A percentile compares a stretch with the other conserved stretches of the same genome.
phyloP scores from a whole-genome alignment of 2,113 vertebrate species.

The Marmota monax region DNA sequence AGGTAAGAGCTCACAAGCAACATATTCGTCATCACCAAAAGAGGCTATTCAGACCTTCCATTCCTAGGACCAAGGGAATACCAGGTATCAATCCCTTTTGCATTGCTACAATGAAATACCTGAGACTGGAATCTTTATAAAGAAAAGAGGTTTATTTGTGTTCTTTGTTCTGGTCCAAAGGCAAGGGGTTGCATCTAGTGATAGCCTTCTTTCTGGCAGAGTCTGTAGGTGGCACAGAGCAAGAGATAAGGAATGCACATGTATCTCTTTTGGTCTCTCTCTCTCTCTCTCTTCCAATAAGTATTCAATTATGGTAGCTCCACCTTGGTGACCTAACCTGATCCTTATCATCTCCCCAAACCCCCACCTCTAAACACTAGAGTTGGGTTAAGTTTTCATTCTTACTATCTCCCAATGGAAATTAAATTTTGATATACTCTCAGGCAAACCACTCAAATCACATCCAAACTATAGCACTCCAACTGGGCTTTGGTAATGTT shows the following conservation, averaged over 20 bases:
- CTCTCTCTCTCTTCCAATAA: background rate
- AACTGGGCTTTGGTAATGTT: background rate
- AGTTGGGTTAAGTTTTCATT: background rate
- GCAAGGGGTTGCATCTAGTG: too few species aligned
- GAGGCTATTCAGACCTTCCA: background rate
- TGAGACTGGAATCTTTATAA: background rate
- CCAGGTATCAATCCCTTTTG: background rate
- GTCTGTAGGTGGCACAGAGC: background rate
- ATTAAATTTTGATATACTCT: background rate
- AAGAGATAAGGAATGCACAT: background rate
- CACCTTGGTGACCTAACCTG: background rate
- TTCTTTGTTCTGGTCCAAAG: too few species aligned
- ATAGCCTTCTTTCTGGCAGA: background rate
- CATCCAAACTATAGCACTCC: background rate
- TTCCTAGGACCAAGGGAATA: background rate
- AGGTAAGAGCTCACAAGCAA: background rate
- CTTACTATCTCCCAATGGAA: background rate
- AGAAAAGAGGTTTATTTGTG: background rate
- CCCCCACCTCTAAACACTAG: background rate
- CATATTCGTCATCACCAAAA: too few species aligned
- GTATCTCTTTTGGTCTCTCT: background rate
- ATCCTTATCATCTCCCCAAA: background rate
- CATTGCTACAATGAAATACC: background rate
- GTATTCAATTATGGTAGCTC: background rate
- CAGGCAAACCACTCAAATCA: background rate